Percentiles rank a stretch among this genome's conserved stretches.
Conservation (phyloP, 2,888 invertebrate genomes). For the Mesorhabditis sp. region DNA sequence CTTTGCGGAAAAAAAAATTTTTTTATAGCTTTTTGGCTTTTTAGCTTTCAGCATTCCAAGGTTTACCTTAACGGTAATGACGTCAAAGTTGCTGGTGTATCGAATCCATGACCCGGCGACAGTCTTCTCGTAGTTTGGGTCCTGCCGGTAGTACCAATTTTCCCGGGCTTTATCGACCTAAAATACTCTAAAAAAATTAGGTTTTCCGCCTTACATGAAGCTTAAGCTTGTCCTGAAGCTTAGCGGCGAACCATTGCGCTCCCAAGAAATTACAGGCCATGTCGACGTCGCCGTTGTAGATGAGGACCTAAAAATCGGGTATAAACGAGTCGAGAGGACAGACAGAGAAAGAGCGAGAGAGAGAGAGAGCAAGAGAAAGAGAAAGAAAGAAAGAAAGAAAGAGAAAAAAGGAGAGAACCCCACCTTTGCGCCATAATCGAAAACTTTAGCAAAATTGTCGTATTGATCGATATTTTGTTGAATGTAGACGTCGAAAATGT, state of each 20-base stretch:
- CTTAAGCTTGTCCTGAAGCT: background rate
- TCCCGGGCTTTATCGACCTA: background rate
- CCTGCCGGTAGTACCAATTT: background rate
- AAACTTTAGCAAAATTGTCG: background rate
- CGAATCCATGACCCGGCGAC: slow-evolving; percentile 2
- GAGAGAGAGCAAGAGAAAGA: too few species aligned
- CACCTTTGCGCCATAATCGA: background rate
- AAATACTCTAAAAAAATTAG: background rate
- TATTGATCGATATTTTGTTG: background rate
- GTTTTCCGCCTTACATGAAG: background rate
- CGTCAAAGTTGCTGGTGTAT: background rate
- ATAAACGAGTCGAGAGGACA: too few species aligned
- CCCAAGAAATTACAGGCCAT: background rate
- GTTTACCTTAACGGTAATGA: background rate
- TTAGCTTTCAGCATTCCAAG: background rate
- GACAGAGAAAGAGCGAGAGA: too few species aligned
- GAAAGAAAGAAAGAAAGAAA: too few species aligned
- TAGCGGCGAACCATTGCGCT: slow-evolving; percentile 3
- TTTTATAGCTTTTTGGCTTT: too few species aligned
- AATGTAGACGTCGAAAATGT: background rate
- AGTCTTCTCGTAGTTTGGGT: background rate
- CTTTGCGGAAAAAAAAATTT: background rate
- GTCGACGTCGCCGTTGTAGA: slow-evolving; percentile 6
- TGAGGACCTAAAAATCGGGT: background rate
- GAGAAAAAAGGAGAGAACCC: too few species aligned